A percentile compares a stretch with the other conserved stretches of the same genome.
phyloP scores from a whole-genome alignment of 2,797 vertebrate genomes.

The Sorex maritimensis region DNA sequence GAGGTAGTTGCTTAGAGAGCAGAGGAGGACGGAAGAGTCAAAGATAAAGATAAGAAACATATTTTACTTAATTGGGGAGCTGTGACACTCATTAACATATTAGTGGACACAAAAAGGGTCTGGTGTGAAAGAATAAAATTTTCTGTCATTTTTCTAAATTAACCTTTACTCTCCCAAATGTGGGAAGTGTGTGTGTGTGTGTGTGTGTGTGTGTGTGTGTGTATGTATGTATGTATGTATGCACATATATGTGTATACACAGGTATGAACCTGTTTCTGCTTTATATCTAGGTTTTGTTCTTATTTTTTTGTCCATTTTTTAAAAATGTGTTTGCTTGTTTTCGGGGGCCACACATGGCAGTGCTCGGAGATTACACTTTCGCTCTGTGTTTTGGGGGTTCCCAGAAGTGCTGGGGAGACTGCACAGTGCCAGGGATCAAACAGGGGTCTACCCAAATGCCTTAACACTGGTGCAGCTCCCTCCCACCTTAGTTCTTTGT shows the following conservation, averaged over 20 bases:
- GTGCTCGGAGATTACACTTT: too few relatives aligned
- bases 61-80: background rate
- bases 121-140: constrained; percentile 37
- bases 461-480: too few relatives aligned
- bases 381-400: too few relatives aligned
- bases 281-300: background rate
- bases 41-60: constrained; percentile 10
- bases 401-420: too few relatives aligned
- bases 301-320: too few relatives aligned
- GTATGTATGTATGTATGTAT: background rate
- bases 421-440: too few relatives aligned
- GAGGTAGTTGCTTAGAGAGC: background rate
- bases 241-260: background rate
- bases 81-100: constrained; percentile 36
- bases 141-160: constrained; percentile 66
- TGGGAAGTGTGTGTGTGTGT: background rate
- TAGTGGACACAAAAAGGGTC: constrained; percentile 56
- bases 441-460: too few relatives aligned
- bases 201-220: background rate
- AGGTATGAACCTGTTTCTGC: background rate
- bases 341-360: too few relatives aligned
- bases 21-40: constrained; percentile 53
- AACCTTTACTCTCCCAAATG: constrained; percentile 54
- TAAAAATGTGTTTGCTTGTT: too few relatives aligned
- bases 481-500: background rate